Evolutionary conservation across 2,113 vertebrate genomes (phyloP).

Genomic region (Cinclus mexicanus): DNA sequence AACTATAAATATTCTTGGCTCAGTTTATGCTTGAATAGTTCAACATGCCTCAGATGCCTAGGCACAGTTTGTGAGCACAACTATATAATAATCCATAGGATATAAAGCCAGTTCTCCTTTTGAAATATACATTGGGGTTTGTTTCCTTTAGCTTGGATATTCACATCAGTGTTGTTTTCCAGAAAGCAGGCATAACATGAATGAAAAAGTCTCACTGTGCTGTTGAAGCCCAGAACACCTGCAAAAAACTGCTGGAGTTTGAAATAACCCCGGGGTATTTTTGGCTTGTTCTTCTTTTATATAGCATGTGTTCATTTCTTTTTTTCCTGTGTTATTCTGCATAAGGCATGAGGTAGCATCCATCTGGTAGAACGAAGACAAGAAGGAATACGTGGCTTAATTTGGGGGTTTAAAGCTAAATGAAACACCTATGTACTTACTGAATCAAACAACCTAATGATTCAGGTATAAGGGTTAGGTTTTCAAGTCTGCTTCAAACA

Average conservation of each 20-base stretch:
- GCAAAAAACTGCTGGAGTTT: constrained; percentile 47
- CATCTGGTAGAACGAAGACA: neutral
- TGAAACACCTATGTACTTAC: neutral
- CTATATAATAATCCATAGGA: constrained; percentile 30
- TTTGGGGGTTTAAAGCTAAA: neutral
- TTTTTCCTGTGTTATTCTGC: neutral
- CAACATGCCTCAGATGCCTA: constrained; percentile 30
- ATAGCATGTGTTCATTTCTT: neutral
- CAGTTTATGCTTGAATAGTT: constrained; percentile 47
- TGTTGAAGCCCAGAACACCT: constrained; percentile 43
- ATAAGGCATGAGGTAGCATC: neutral
- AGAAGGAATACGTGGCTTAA: neutral
- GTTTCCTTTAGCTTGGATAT: constrained; percentile 33
- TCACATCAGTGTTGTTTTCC: constrained; percentile 19
- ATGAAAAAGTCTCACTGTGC: constrained; percentile 47
- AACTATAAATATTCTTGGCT: constrained; percentile 64
- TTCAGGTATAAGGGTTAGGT: neutral
- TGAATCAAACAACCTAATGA: neutral
- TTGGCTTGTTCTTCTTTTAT: constrained; percentile 1
- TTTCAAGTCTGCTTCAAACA: neutral
- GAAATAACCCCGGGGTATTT: constrained; percentile 39
- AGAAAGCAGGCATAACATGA: constrained; percentile 38
- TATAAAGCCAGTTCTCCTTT: constrained; percentile 30
- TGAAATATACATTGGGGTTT: constrained; percentile 30
- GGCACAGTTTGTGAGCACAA: constrained; percentile 25